A percentile compares a stretch with the other conserved stretches of the same genome.
phyloP scores from a whole-genome alignment of 2,113 vertebrate genomes.

The Cepphus grylle region DNA sequence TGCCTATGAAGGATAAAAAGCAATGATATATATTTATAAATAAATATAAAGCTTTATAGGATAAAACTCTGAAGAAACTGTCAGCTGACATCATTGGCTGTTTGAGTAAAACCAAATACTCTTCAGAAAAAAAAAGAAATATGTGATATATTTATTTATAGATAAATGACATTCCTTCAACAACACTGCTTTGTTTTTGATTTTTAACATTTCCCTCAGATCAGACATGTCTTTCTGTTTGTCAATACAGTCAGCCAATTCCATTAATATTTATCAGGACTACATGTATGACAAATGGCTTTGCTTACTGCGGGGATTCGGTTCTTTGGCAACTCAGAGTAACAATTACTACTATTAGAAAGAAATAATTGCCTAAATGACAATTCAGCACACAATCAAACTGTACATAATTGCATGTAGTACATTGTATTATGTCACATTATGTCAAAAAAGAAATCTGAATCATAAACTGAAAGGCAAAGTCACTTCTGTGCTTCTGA shows the following conservation, averaged over 20 bases:
- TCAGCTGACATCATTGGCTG: neutral
- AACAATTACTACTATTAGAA: conserved; percentile 25
- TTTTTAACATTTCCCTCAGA: neutral
- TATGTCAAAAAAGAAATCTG: neutral
- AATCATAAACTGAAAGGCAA: neutral
- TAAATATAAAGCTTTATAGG: neutral
- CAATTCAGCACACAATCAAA: neutral
- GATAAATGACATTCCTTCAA: neutral
- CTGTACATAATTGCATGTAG: neutral
- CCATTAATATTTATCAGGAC: neutral
- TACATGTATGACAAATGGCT: conserved; percentile 3
- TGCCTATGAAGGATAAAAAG: neutral
- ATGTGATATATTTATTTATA: neutral
- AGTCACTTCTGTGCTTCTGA: neutral
- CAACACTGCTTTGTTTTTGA: neutral
- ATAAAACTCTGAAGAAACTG: neutral
- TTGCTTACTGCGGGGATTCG: neutral
- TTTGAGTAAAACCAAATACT: neutral
- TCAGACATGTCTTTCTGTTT: neutral
- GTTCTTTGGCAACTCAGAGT: conserved; percentile 1
- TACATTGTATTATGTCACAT: neutral
- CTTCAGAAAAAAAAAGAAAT: neutral
- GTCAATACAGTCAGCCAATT: conserved; percentile 1
- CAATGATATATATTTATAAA: neutral
- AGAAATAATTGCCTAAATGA: conserved; percentile 31